Evolutionary conservation across 2,888 invertebrate genomes (phyloP).

Genomic region (Hesperia comma): DNA sequence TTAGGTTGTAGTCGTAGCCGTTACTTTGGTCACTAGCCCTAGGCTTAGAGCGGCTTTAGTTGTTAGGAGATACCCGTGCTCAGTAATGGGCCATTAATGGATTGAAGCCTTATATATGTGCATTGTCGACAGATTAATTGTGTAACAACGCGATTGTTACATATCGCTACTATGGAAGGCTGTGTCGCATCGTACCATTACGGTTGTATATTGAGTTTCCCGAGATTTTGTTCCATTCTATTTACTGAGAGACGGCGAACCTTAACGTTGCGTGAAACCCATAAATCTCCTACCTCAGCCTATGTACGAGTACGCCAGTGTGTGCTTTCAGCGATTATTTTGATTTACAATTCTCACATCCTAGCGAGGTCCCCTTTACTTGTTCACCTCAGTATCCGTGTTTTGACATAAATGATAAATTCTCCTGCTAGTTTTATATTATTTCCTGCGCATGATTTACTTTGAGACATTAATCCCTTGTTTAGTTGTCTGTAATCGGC

Average conservation of each 20-base stretch:
- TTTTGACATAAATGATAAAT: slow-evolving; percentile 50
- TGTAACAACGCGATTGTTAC: background rate
- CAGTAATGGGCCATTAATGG: too few species aligned
- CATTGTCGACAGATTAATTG: background rate
- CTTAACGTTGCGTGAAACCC: slow-evolving; percentile 14
- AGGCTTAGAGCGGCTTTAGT: too few species aligned
- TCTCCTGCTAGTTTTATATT: slow-evolving; percentile 24
- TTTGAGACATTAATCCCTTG: slow-evolving; percentile 2
- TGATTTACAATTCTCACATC: slow-evolving; percentile 38
- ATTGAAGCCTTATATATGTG: too few species aligned
- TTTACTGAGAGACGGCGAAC: slow-evolving; percentile 8
- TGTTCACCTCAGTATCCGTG: slow-evolving; percentile 41
- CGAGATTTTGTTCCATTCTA: slow-evolving; percentile 12
- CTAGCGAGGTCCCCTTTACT: slow-evolving; percentile 22
- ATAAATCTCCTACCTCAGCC: slow-evolving; percentile 22
- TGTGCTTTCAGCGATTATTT: slow-evolving; percentile 39
- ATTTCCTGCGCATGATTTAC: slow-evolving; percentile 21
- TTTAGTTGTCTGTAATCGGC: background rate
- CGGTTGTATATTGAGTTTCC: background rate
- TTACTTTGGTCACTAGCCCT: too few species aligned
- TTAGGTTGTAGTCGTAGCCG: too few species aligned
- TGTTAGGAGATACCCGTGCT: too few species aligned
- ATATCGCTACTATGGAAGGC: background rate
- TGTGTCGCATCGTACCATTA: background rate
- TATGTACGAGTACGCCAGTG: slow-evolving; percentile 13